Evolutionary conservation across 2,888 invertebrate genomes (phyloP).

Genomic region (Drosophila prostipennis): DNA sequence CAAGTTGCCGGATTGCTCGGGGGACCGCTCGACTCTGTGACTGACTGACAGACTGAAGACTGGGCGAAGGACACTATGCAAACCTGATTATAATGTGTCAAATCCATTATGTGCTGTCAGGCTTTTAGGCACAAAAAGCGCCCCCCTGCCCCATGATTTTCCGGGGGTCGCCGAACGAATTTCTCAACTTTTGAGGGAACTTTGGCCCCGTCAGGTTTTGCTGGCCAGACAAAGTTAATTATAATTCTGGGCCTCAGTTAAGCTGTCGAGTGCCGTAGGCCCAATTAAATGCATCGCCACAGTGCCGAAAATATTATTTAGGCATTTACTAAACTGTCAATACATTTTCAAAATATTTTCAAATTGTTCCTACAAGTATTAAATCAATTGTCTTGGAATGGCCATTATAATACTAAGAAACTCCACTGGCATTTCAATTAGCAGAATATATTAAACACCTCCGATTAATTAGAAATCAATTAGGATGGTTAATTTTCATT

Average conservation of each 20-base stretch:
- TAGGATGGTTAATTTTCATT: no score
- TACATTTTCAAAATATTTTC: neutral
- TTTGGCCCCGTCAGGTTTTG: conserved; percentile 39
- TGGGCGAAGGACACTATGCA: conserved; percentile 58
- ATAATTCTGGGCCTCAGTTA: conserved; percentile 64
- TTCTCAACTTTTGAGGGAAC: conserved; percentile 41
- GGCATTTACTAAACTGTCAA: neutral
- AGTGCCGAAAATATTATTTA: conserved; percentile 12
- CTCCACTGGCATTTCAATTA: no score
- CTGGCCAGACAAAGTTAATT: conserved; percentile 70
- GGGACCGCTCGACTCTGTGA: conserved; percentile 27
- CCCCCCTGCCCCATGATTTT: conserved; percentile 6
- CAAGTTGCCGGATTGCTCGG: conserved; percentile 35
- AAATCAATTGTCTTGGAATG: neutral
- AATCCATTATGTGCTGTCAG: conserved; percentile 75
- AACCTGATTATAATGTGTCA: conserved; percentile 80
- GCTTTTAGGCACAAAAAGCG: conserved; percentile 51
- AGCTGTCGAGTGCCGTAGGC: conserved; percentile 48
- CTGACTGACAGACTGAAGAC: conserved; percentile 33
- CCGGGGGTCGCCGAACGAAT: conserved; percentile 38
- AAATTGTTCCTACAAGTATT: neutral
- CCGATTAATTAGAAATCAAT: no score
- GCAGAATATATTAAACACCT: no score
- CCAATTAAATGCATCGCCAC: conserved; percentile 54
- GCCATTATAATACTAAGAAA: no score